phyloP scores from a whole-genome alignment of 2,797 vertebrate genomes.

The Sciurus vulgaris region DNA sequence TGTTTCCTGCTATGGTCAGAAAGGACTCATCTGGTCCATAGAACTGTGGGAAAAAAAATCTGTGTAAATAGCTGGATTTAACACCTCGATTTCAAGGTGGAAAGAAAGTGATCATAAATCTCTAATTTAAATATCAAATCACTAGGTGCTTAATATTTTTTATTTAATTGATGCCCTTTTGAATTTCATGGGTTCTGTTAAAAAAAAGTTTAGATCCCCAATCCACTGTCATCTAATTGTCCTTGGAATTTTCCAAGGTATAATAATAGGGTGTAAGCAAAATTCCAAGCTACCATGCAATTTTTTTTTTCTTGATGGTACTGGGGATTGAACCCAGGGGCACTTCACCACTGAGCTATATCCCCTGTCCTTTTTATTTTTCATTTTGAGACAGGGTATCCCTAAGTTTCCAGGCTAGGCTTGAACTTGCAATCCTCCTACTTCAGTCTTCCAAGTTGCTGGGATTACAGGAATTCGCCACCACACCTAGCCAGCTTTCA shows the following conservation, averaged over 20 bases:
- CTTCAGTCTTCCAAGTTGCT: too few species aligned
- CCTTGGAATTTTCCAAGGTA: conserved; percentile 71
- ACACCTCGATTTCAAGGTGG: conserved; percentile 70
- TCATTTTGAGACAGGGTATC: too few species aligned
- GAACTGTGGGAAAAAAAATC: not conserved
- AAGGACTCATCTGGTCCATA: not conserved
- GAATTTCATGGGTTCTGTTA: conserved; percentile 76
- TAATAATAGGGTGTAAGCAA: conserved; percentile 73
- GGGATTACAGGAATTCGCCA: too few species aligned
- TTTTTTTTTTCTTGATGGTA: conserved; percentile 25
- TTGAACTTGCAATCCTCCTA: too few species aligned
- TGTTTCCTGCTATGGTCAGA: not conserved
- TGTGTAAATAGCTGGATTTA: conserved; percentile 68
- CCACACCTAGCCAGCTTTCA: too few species aligned
- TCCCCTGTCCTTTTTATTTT: too few species aligned
- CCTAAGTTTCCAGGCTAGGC: too few species aligned
- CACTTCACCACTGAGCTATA: too few species aligned
- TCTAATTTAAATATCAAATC: conserved; percentile 79
- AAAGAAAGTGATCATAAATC: conserved; percentile 79
- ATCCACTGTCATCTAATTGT: conserved; percentile 60
- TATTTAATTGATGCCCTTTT: conserved; percentile 80
- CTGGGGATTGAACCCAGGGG: too few species aligned
- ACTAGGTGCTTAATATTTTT: conserved; percentile 84
- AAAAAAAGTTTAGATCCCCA: conserved; percentile 45
- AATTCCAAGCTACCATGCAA: conserved; percentile 76